These are phyloP conservation scores for Micropoecilia bifurca DNA, from an alignment of 2,797 vertebrate species.

Conservation along the genomic window DNA sequence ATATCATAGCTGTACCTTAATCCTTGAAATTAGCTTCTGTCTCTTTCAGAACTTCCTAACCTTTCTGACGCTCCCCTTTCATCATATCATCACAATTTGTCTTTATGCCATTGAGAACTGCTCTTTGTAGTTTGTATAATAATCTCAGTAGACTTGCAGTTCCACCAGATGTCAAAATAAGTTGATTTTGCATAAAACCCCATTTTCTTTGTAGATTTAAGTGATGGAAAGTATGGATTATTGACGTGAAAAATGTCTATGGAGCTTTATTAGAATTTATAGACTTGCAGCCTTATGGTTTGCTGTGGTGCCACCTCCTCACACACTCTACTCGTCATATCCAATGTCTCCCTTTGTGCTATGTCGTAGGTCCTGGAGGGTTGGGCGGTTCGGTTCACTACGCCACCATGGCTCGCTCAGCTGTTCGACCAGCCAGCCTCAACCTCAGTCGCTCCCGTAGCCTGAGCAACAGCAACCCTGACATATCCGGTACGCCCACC, in stretches of 20 bases:
- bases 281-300: neutral
- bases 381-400: slow-evolving; percentile 96
- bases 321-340: slow-evolving; percentile 3
- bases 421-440: slow-evolving; percentile 94
- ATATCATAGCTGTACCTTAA: neutral
- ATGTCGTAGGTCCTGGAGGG: slow-evolving; percentile 80
- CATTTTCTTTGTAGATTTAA: neutral
- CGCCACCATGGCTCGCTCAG: slow-evolving; percentile 97
- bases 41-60: neutral
- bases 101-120: neutral
- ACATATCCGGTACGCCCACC: slow-evolving; percentile 96
- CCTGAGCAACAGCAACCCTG: slow-evolving; percentile 99
- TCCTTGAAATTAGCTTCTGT: neutral
- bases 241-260: neutral
- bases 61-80: neutral
- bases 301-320: neutral
- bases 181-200: too few relatives aligned
- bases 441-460: slow-evolving; percentile 97
- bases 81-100: neutral
- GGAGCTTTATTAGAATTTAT: neutral
- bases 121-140: neutral
- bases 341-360: slow-evolving; percentile 26
- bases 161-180: too few relatives aligned
- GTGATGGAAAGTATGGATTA: neutral
- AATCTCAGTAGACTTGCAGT: too few relatives aligned